Conservation (phyloP, 2,113 vertebrate genomes). For the Lynx canadensis region DNA sequence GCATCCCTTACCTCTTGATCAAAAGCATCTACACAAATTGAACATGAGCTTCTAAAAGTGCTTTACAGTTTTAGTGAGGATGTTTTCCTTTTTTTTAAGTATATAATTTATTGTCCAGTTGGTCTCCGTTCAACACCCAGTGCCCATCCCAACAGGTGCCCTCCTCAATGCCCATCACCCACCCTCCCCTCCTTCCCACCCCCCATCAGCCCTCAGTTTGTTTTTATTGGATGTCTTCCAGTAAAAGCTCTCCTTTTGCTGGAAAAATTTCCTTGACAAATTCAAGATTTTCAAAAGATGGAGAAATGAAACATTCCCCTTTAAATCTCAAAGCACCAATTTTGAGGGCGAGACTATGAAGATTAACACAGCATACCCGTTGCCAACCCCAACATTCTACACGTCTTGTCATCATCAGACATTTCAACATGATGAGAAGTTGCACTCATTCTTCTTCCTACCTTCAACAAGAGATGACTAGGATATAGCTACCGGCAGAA, state of each 20-base stretch:
- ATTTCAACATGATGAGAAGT: constrained; percentile 46
- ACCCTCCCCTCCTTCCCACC: no score
- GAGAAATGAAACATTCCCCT: not conserved
- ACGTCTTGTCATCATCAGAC: not conserved
- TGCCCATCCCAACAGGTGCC: no score
- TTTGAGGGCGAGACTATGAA: not conserved
- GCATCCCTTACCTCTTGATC: constrained; percentile 22
- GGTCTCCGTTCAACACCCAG: no score
- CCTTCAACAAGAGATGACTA: constrained; percentile 1
- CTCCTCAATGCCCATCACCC: no score
- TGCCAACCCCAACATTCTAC: not conserved
- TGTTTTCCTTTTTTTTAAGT: not conserved
- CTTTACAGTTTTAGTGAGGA: constrained; percentile 4
- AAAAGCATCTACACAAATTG: constrained; percentile 34
- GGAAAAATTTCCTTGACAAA: constrained; percentile 20
- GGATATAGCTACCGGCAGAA: not conserved
- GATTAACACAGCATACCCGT: not conserved
- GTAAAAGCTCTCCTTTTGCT: not conserved
- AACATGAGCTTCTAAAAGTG: not conserved
- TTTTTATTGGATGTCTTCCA: not conserved
- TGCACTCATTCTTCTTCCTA: not conserved
- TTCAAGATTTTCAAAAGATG: constrained; percentile 36
- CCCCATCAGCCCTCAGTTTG: no score
- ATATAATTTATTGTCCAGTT: no score
- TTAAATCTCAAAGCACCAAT: not conserved